A percentile compares a stretch with the other conserved stretches of the same genome.
phyloP scores from a whole-genome alignment of 1,140 invertebrate genomes.

The Trachymyrmex cornetzi region DNA sequence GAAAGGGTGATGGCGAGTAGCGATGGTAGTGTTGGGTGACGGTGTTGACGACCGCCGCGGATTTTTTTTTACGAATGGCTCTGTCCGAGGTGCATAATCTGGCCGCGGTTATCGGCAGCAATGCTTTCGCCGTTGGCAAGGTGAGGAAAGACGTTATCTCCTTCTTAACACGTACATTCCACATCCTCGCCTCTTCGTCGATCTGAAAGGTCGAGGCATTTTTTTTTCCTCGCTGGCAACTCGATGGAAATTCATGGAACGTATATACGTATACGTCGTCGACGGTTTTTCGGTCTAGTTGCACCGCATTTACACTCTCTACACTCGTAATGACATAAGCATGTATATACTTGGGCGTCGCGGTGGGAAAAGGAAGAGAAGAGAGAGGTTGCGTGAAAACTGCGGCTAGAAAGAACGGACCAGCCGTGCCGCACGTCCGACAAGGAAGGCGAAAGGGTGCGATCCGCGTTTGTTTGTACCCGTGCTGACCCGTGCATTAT shows the following conservation, averaged over 20 bases:
- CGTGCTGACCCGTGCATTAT: too few relatives aligned
- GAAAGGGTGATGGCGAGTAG: slow-evolving; percentile 81
- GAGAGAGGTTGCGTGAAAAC: background rate
- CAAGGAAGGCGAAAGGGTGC: background rate
- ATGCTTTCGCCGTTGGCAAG: slow-evolving; percentile 82
- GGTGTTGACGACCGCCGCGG: background rate
- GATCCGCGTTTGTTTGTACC: slow-evolving; percentile 49
- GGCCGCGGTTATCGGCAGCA: slow-evolving; percentile 81
- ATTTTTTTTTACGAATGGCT: slow-evolving; percentile 82
- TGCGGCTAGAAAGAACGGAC: background rate
- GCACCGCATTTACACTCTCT: background rate
- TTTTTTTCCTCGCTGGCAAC: background rate
- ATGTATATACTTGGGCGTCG: background rate
- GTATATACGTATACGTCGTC: background rate
- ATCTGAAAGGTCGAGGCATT: background rate
- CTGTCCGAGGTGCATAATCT: slow-evolving; percentile 84
- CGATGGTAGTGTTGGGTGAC: slow-evolving; percentile 67
- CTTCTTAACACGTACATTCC: too few relatives aligned
- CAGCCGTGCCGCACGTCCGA: background rate
- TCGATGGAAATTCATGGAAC: background rate
- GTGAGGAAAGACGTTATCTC: slow-evolving; percentile 64
- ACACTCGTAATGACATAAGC: background rate
- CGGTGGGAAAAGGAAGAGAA: background rate
- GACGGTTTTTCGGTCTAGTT: background rate
- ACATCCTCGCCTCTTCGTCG: background rate